Percentiles rank a stretch among this genome's conserved stretches.
Conservation (phyloP, 2,113 vertebrate species). For the Sander vitreus region DNA sequence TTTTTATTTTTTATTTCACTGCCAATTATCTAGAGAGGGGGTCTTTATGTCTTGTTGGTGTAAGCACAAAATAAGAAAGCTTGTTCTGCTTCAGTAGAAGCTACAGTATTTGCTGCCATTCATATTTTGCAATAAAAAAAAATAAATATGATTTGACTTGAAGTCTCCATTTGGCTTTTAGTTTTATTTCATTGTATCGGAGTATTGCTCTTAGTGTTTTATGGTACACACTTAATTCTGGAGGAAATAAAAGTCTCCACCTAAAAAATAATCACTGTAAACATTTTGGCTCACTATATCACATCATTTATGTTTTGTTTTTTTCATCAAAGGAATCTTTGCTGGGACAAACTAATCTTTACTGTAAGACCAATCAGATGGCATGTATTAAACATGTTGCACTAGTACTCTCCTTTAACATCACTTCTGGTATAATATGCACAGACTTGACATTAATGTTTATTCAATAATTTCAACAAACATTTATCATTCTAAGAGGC, state of each 20-base stretch:
- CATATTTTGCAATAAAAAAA: not conserved
- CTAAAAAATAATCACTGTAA: not conserved
- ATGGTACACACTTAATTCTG: not conserved
- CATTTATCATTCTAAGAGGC: not conserved
- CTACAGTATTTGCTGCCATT: not conserved
- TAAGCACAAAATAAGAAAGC: not conserved
- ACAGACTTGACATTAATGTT: not conserved
- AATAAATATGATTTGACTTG: not conserved
- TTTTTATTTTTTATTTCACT: not conserved
- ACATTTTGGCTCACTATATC: not conserved
- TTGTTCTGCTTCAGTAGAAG: not conserved
- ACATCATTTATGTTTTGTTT: not conserved
- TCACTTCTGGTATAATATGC: not conserved
- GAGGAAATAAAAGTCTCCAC: not conserved
- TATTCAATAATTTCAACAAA: too few species aligned
- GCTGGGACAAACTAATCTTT: not conserved
- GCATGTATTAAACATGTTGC: too few species aligned
- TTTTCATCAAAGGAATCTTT: not conserved
- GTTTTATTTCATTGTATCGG: not conserved
- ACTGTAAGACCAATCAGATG: not conserved
- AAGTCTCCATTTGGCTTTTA: not conserved
- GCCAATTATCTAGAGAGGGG: not conserved
- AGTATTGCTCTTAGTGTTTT: not conserved
- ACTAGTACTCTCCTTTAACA: constrained; percentile 11
- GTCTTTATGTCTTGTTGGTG: not conserved